These are phyloP conservation scores for Adrianichthys oophorus DNA, from an alignment of 2,797 vertebrate species.

Conservation along the genomic window DNA sequence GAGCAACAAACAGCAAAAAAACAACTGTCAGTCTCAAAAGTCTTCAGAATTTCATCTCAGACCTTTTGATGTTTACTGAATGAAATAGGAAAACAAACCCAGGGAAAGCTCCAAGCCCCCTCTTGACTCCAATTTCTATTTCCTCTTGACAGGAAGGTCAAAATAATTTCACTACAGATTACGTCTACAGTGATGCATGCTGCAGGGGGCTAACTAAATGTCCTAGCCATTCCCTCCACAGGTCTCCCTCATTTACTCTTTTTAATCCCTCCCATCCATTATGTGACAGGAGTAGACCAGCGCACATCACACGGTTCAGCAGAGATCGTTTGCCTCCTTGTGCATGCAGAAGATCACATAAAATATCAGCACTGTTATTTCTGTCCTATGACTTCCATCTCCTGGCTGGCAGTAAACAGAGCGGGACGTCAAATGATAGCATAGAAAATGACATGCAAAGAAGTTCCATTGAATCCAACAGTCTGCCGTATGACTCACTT, in stretches of 20 bases:
- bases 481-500: conserved; percentile 57
- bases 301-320: conserved; percentile 53
- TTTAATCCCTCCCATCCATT: conserved; percentile 61
- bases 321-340: conserved; percentile 54
- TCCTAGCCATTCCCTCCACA: conserved; percentile 41
- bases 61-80: conserved; percentile 16
- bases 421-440: conserved; percentile 60
- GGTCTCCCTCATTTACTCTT: conserved; percentile 52
- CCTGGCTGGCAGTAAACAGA: conserved; percentile 61
- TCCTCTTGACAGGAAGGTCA: conserved; percentile 55
- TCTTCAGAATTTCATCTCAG: conserved; percentile 21
- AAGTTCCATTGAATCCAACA: conserved; percentile 48
- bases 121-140: conserved; percentile 19
- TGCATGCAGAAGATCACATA: conserved; percentile 60
- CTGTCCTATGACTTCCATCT: conserved; percentile 56
- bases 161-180: conserved; percentile 49
- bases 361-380: conserved; percentile 72
- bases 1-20: not conserved
- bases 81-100: conserved; percentile 23
- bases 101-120: conserved; percentile 2
- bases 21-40: conserved; percentile 12
- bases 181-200: conserved; percentile 27
- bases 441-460: conserved; percentile 44
- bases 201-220: conserved; percentile 47
- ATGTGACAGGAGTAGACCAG: conserved; percentile 51